Base-by-base conservation (phyloP, 2,797 vertebrate species). In the Microcaecilia unicolor region DNA sequence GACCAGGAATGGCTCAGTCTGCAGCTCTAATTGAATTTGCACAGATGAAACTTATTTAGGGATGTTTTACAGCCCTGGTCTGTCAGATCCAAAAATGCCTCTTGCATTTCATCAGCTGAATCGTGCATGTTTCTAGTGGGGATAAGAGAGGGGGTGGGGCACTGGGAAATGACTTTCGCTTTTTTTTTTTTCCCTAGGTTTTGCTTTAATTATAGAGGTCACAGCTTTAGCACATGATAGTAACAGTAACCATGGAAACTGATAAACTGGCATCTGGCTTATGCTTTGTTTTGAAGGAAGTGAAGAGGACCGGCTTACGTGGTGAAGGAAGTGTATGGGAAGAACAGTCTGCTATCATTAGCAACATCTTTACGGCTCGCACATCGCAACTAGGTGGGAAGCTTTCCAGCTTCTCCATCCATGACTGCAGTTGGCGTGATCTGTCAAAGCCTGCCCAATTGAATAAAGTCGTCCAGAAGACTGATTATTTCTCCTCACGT, bases 131-230 rank as follows among this genome's bases (percentile, higher is more conserved):
- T 28, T 13, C 15, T 10, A 25, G 13, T 20, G 4, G 14, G 7
- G n/a, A n/a, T n/a, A n/a, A n/a, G n/a, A n/a, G n/a, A n/a, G n/a
- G n/a, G n/a, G n/a, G n/a, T 6, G 20, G 25, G 30, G 18, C n/a
- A n/a, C n/a, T n/a, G n/a, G n/a, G n/a, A n/a, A n/a, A n/a, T n/a
- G n/a, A 13, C 24, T 31, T 29, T 41, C 25, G n/a, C n/a, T n/a
- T 29, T 27, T 25, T 24, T 25, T 32, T 8, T n/a, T n/a, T n/a
- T n/a, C n/a, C 31, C 34, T 13, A 22, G 19, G 41, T 17, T 24
- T 48, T 48, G 36, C 51, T 49, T 48, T 22, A 57, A 58, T 54
- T 51, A 22, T 41, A 7, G 46, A 40, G 67, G 68, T 64, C 60
- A 59, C 35, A 40, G 27, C 44, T 34, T 17, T 36, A 31, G 34